phyloP scores from a whole-genome alignment of 1,140 invertebrate genomes.

The Linepithema humile region DNA sequence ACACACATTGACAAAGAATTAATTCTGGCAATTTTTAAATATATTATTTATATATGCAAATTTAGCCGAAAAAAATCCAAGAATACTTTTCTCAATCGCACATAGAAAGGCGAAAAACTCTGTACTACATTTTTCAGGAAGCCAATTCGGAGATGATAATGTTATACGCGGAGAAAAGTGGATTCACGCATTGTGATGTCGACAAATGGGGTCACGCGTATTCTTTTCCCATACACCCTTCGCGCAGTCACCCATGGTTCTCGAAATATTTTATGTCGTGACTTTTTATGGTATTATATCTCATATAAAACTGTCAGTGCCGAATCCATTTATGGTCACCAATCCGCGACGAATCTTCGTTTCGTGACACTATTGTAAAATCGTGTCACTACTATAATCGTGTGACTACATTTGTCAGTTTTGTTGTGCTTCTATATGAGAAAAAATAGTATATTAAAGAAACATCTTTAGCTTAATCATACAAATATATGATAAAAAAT shows the following conservation, averaged over 20 bases:
- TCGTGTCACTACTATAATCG: background rate
- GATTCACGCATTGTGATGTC: constrained; percentile 38
- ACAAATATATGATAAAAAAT: no score
- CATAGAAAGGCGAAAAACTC: background rate
- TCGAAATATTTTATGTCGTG: constrained; percentile 27
- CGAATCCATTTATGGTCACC: constrained; percentile 19
- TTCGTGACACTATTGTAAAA: background rate
- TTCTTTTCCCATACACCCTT: background rate
- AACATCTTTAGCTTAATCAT: no score
- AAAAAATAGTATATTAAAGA: background rate
- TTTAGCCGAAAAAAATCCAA: background rate
- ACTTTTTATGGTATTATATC: constrained; percentile 33
- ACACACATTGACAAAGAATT: background rate
- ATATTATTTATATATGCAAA: background rate
- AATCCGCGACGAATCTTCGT: background rate
- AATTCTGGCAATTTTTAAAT: background rate
- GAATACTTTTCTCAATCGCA: background rate
- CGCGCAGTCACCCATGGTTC: background rate
- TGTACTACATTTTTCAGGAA: background rate
- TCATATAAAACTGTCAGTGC: constrained; percentile 5
- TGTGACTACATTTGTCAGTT: background rate
- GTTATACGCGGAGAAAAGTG: constrained; percentile 12
- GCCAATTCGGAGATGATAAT: constrained; percentile 28
- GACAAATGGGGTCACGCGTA: constrained; percentile 32
- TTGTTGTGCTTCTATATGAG: background rate